Base-by-base conservation (phyloP, 2,797 vertebrate species). In the Loris lydekkerianus region DNA sequence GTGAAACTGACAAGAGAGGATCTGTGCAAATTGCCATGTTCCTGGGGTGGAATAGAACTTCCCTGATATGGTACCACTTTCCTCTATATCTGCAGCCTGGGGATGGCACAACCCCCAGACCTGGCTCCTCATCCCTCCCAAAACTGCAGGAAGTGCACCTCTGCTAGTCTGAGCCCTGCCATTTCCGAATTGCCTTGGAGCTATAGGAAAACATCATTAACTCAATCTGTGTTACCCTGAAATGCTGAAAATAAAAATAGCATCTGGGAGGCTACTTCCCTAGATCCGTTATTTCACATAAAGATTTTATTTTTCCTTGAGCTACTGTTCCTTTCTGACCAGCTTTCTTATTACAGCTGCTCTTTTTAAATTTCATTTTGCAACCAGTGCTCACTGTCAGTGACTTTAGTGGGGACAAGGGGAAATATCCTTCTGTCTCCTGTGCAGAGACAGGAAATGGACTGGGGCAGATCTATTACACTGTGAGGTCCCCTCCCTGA, bases 131-230 rank as follows among this genome's bases (percentile, higher is more conserved):
- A 70, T 40, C n/a, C 37, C 58, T 94, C 65, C n/a, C 77, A 75
- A 85, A 95, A 73, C 61, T 87, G 18, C 14, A 93, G 58, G 49
- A 97, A 96, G 72, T 69, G 10, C 89, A 93, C 95, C 95, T 96
- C 89, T 95, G 86, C 63, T 87, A 37, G 43, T 84, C 72, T 91
- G 86, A 96, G 94, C 49, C 76, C 80, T 96, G 86, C 89, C 92
- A 65, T 96, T 96, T 92, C 92, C 27, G 72, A 94, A 58, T 91
- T 97, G 95, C 96, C 95, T 96, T 85, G 88, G 93, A 97, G 97
- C 96, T 96, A 95, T 76, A 91, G 81, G 56, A 93, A 94, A 97
- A 88, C 94, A 96, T 97, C 96, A 93, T 97, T 96, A 97, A 97
- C 95, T 97, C 94, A 93, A 86, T 96, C 96, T 94, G 76, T 91